Conservation (phyloP, 2,888 invertebrate genomes). For the Chrysomela aeneicollis region DNA sequence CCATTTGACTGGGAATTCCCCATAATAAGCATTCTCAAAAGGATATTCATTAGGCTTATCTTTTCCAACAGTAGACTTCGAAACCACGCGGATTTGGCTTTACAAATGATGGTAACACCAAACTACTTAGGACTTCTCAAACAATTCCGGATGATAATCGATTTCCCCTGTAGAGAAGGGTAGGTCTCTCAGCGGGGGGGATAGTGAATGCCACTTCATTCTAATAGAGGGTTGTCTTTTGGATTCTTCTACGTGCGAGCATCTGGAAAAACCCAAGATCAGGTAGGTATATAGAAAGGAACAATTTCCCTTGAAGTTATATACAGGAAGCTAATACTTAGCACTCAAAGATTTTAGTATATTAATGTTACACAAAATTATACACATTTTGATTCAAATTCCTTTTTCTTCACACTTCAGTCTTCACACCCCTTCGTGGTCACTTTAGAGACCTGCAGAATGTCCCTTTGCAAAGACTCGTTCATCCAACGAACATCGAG, state of each 20-base stretch:
- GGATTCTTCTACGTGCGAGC: not conserved
- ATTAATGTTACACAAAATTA: no score
- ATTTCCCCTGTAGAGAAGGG: slow-evolving; percentile 8
- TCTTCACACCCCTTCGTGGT: no score
- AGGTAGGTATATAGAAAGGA: not conserved
- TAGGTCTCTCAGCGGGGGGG: slow-evolving; percentile 6
- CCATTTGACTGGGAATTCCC: slow-evolving; percentile 13
- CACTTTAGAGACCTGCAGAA: no score
- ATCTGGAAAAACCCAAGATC: slow-evolving; percentile 18
- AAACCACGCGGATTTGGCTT: slow-evolving; percentile 24
- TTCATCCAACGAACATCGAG: no score
- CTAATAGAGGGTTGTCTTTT: slow-evolving; percentile 20
- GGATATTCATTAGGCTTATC: slow-evolving; percentile 22
- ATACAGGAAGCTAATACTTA: no score
- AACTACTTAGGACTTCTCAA: slow-evolving; percentile 16
- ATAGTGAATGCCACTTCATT: slow-evolving; percentile 25
- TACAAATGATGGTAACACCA: slow-evolving; percentile 21
- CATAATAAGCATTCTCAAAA: not conserved
- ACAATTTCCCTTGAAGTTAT: no score
- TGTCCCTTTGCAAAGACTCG: no score
- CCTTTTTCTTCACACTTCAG: no score
- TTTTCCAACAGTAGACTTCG: slow-evolving; percentile 18
- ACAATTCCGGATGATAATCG: slow-evolving; percentile 17
- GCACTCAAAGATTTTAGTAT: no score
- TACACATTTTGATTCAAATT: no score